Base-by-base conservation (phyloP, 2,113 vertebrate genomes). In the Gulo gulo region DNA sequence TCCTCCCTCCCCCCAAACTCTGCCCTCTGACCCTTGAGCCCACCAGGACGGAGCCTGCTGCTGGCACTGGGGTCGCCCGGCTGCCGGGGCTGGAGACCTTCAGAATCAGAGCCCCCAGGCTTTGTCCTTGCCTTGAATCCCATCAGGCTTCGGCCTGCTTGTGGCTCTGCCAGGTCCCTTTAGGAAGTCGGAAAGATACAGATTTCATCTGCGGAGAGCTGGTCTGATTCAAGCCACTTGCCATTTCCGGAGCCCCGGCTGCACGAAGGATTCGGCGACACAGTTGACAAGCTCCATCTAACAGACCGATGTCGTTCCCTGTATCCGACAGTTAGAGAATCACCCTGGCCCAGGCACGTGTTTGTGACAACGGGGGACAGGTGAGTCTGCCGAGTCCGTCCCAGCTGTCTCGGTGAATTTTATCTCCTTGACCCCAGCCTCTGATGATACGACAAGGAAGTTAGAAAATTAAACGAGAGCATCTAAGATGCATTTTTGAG, bases 291-390 rank as follows among this genome's bases (percentile, higher is more conserved):
- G 23, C 20, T 31, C 23, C 1, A 3, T 7, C 31, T 12, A 0
- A 15, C 3, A 15, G 31, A 31, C 6, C 2, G 3, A 13, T 0
- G 9, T 15, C 39, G 61, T 6, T 2, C 23, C 29, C 45, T 14
- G 39, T 11, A 0, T 20, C 42, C 7, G 7, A 1, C 1, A 12
- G 5, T 10, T 12, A 6, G 47, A 67, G 57, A 67, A 0, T 4
- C 12, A 1, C 16, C 15, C 1, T 29, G 6, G 14, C 6, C 21
- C 36, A 29, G 78, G n/a, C n/a, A 45, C 21, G 7, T 1, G 3
- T 4, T 47, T 4, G 12, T 4, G 78, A 14, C 31, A 7, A 2
- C 0, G 0, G 4, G 29, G 23, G 55, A 2, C 3, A 4, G 15
- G 7, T 29, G 2, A 42, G 45, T 4, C 45, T 11, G 0, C 13